Evolutionary conservation across 2,797 vertebrate genomes (phyloP), one percentile per base, ranked within the genome.

Genomic region (Hyperoplus immaculatus): DNA sequence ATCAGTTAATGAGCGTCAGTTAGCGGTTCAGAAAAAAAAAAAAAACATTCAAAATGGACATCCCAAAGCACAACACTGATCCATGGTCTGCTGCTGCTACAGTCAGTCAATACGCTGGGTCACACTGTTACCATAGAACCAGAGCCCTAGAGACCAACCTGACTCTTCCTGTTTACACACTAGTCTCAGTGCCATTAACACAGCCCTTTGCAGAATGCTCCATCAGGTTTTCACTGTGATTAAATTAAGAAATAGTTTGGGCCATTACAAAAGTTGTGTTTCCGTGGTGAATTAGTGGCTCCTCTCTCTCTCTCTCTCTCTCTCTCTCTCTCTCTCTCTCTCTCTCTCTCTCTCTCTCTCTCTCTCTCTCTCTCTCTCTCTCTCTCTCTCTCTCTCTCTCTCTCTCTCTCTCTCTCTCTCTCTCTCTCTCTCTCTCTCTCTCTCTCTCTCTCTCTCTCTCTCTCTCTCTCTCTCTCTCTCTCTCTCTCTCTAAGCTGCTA

Each of bases 261-360:
- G 69, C 42, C 38, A 42, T 81, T 77, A 55, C 13, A 16, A 21
- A 63, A 61, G 45, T 51, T 55, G 50, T 51, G 39, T 81, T 71
- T 82, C 78, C 64, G 51, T 45, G 77, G 73, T 61, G 66, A 54
- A 58, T 87, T 29, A 64, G 69, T 3, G 15, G 51, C 69, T 87
- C 41, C 53, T 51, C 68, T 60, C 1, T 18, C 72, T 69, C 21
- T 21, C 21, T 21, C 21, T 2, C 21, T 21, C 21, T 21, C 21
- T 21, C 21, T 21, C 21, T 21, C 21, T 21, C 21, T 21, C 21
- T 21, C 21, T 21, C 21, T 21, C 21, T 21, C 21, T 21, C 21
- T 21, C 21, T 21, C 21, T 21, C 21, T 21, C 21, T 21, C 21
- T 21, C 21, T 21, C 21, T 21, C 21, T 21, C 21, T 21, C 21